Evolutionary conservation across 2,113 vertebrate species (phyloP), one percentile per base, ranked within the genome.

Genomic region (Fregata magnificens): DNA sequence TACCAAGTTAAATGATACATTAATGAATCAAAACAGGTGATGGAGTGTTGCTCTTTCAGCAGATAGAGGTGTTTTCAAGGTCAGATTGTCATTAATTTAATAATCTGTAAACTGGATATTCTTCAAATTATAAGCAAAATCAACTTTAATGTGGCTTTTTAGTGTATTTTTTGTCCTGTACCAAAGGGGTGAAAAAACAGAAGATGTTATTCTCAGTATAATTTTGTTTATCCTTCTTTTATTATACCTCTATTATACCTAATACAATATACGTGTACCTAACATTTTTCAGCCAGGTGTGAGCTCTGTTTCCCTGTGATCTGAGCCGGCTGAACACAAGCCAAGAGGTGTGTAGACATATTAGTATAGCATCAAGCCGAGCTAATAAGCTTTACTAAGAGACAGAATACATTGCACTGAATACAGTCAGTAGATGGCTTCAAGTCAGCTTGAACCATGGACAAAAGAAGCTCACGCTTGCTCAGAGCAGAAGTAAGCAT

Each of bases 11-110:
- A 98, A 98, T 96, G 97, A 98, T 98, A 98, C 98, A 98, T 98
- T 98, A 98, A 98, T 98, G 98, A 98, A 98, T 98, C 98, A 98
- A 98, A 98, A 98, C 98, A 98, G 98, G 98, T 98, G 98, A 98
- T 98, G 96, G 98, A 98, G 97, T 97, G 97, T 98, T 98, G 97
- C 97, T 98, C 97, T 98, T 98, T 98, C 97, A 93, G 97, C 88
- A 56, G 97, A 98, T 97, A 98, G 98, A 98, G 98, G 98, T 98
- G 97, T 97, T 98, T 98, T 98, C 98, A 98, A 98, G 98, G 98
- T 98, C 97, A 98, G 92, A 95, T 95, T 97, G 95, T 94, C 97
- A 98, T 98, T 98, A 98, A 98, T 98, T 98, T 98, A 98, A 98
- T 98, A 98, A 98, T 98, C 97, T 90, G 88, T 97, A 98, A 98